Conservation (phyloP, 2,113 vertebrate genomes). For the Tursiops truncatus region DNA sequence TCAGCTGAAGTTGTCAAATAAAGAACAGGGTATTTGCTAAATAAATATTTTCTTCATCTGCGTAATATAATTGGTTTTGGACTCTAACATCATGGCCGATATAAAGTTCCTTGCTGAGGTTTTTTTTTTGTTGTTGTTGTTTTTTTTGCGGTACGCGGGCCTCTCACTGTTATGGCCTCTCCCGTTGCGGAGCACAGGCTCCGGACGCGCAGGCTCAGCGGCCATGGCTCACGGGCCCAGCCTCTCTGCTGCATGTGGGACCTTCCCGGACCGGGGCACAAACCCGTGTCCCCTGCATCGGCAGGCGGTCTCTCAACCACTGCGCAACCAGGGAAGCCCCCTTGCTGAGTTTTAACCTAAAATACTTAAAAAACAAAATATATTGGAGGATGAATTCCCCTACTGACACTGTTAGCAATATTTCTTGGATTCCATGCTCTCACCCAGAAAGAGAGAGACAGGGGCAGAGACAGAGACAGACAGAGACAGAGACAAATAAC, state of each 20-base stretch:
- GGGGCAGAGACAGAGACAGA: background rate
- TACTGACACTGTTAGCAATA: background rate
- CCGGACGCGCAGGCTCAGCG: no score
- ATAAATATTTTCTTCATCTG: background rate
- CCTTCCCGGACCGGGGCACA: no score
- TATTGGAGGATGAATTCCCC: background rate
- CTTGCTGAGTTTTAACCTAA: background rate
- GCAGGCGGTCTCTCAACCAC: no score
- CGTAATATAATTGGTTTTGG: background rate
- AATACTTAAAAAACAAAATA: background rate
- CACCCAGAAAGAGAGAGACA: background rate
- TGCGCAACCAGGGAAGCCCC: no score
- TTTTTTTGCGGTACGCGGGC: no score
- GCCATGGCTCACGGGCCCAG: no score
- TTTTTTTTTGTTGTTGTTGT: background rate
- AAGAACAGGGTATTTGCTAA: background rate
- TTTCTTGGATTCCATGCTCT: background rate
- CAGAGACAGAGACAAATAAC: no score
- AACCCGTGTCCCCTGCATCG: no score
- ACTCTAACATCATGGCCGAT: background rate
- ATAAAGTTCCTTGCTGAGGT: background rate
- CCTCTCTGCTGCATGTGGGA: no score
- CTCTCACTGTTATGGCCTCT: no score
- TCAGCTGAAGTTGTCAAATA: background rate
- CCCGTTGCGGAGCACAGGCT: no score